phyloP scores from a whole-genome alignment of 2,888 invertebrate species.

The Phymatocera aterrima region DNA sequence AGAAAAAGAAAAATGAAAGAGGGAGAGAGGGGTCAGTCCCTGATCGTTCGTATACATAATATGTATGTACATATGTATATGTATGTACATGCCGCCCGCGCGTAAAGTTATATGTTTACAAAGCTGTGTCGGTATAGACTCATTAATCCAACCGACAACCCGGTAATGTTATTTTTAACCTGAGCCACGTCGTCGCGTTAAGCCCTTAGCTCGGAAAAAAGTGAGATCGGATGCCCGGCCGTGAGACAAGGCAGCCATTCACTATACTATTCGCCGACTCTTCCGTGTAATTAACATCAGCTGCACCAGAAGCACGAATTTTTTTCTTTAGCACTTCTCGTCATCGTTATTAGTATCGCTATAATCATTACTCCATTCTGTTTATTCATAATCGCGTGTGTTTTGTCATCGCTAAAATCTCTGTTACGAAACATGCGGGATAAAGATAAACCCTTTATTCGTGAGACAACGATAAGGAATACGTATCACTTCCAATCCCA shows the following conservation, averaged over 20 bases:
- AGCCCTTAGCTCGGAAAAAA: too few relatives aligned
- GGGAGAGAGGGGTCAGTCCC: too few relatives aligned
- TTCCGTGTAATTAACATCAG: conserved; percentile 70
- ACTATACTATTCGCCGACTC: conserved; percentile 56
- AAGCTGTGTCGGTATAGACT: not conserved
- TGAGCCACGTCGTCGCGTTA: not conserved
- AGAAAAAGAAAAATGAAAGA: too few relatives aligned
- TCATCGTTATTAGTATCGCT: not conserved
- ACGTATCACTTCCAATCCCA: too few relatives aligned
- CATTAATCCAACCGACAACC: not conserved
- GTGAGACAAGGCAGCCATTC: conserved; percentile 69
- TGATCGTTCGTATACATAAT: too few relatives aligned
- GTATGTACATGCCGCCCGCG: not conserved
- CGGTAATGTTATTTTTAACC: conserved; percentile 8
- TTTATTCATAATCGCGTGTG: too few relatives aligned
- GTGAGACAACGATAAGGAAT: too few relatives aligned
- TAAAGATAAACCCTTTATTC: too few relatives aligned
- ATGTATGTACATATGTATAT: not conserved
- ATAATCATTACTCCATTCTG: not conserved
- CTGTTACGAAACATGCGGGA: too few relatives aligned
- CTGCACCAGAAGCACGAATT: conserved; percentile 60
- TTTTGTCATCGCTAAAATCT: too few relatives aligned
- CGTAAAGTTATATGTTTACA: not conserved
- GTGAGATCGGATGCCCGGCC: not conserved
- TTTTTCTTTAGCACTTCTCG: not conserved